Conservation (phyloP, 2,113 vertebrate genomes). For the Willisornis vidua region DNA sequence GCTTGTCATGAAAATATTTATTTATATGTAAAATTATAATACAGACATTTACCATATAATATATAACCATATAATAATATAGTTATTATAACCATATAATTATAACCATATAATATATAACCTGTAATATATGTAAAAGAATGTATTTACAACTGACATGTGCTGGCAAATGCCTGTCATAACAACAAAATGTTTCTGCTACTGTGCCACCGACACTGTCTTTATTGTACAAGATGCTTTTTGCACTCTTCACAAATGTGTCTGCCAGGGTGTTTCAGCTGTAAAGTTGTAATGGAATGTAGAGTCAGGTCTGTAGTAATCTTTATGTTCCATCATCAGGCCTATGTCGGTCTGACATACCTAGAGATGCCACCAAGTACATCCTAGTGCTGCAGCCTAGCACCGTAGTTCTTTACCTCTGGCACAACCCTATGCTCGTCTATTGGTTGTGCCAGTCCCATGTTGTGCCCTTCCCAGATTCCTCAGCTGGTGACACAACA, state of each 20-base stretch:
- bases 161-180: neutral
- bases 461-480: neutral
- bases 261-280: neutral
- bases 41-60: neutral
- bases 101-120: too few species aligned
- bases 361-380: neutral
- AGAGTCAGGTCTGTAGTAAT: neutral
- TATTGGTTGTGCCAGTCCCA: neutral
- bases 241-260: neutral
- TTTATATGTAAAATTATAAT: neutral
- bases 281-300: neutral
- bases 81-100: too few species aligned
- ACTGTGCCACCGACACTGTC: neutral
- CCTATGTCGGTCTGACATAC: neutral
- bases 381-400: neutral
- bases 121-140: neutral
- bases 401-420: neutral
- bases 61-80: too few species aligned
- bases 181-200: neutral
- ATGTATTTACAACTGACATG: neutral
- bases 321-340: neutral
- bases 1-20: neutral
- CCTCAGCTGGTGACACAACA: neutral
- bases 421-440: accelerated
- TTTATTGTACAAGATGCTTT: neutral